Conservation (phyloP, 2,888 invertebrate genomes). For the Panopea generosa region DNA sequence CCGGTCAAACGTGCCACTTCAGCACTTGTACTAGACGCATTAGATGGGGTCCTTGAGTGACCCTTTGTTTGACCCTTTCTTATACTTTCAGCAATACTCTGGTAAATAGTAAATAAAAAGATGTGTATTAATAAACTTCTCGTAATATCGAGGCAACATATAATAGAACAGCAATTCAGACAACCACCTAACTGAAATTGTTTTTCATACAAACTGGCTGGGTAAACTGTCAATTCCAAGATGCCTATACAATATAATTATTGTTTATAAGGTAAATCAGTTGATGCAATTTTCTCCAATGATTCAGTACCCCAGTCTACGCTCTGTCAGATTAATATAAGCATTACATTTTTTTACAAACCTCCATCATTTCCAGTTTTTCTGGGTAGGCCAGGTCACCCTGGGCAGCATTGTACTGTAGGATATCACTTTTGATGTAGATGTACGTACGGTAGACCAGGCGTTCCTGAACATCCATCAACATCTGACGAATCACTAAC, state of each 20-base stretch:
- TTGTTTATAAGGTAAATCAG: too few relatives aligned
- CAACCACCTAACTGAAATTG: too few relatives aligned
- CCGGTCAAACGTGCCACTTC: constrained; percentile 88
- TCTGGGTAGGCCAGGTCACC: constrained; percentile 99
- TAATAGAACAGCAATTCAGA: too few relatives aligned
- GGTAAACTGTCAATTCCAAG: too few relatives aligned
- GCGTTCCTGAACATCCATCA: constrained; percentile 97
- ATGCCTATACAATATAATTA: too few relatives aligned
- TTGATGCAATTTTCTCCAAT: too few relatives aligned
- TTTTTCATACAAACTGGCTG: too few relatives aligned
- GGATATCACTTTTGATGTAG: constrained; percentile 96
- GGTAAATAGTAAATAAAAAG: constrained; percentile 32
- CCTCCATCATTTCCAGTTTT: constrained; percentile 99
- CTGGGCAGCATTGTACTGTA: constrained; percentile 91
- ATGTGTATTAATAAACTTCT: too few relatives aligned
- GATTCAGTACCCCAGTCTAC: too few relatives aligned
- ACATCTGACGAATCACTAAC: constrained; percentile 91
- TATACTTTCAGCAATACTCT: constrained; percentile 85
- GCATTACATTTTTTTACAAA: too few relatives aligned
- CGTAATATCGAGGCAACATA: too few relatives aligned
- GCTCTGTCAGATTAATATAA: too few relatives aligned
- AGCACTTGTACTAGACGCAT: constrained; percentile 89
- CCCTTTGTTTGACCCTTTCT: constrained; percentile 83
- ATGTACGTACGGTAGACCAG: constrained; percentile 97
- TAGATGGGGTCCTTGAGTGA: constrained; percentile 87